Percentiles rank a stretch among this genome's conserved stretches.
phyloP scores from a whole-genome alignment of 1,140 invertebrate genomes.

The Bombus pyrosoma region DNA sequence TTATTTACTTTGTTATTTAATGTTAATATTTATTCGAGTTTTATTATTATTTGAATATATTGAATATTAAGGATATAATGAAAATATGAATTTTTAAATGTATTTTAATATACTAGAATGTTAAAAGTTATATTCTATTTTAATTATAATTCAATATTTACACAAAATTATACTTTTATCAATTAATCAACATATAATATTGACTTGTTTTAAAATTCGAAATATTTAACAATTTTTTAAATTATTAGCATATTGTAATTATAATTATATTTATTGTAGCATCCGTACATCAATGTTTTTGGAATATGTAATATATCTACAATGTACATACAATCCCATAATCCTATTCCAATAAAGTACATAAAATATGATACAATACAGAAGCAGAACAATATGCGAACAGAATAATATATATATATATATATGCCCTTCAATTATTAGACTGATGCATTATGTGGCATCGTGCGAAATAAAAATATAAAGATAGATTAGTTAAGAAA shows the following conservation, averaged over 20 bases:
- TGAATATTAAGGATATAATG: background rate
- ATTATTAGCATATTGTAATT: no score
- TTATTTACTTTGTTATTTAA: background rate
- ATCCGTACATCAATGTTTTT: no score
- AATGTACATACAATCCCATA: no score
- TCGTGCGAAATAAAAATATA: no score
- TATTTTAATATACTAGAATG: background rate
- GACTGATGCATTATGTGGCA: no score
- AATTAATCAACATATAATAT: background rate
- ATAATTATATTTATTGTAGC: no score
- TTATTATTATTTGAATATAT: background rate
- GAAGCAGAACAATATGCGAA: no score
- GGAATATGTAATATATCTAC: no score
- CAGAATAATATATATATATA: background rate
- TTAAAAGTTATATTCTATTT: background rate
- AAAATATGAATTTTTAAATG: background rate
- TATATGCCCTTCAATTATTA: no score
- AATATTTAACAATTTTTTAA: background rate
- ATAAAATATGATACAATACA: no score
- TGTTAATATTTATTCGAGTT: background rate
- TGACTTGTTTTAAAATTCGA: background rate
- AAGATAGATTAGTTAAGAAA: no score
- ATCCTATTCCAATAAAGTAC: no score
- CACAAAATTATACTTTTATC: background rate
- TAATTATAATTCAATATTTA: background rate